phyloP scores from a whole-genome alignment of 30 jellyfish, hydroid and myxozoan genomes.

The Aurelia sp. region DNA sequence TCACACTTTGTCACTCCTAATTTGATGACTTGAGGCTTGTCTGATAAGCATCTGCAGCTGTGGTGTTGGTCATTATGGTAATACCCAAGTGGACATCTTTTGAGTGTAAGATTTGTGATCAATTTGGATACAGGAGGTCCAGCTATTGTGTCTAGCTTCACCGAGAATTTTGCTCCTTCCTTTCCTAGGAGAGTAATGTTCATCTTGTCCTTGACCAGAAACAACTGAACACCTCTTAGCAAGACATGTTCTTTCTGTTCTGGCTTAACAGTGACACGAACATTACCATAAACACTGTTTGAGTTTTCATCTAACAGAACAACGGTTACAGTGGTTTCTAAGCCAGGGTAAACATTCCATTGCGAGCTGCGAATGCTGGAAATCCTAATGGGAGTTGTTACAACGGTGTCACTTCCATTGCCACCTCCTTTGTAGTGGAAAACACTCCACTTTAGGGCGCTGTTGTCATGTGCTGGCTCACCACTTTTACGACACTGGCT shows the following conservation, averaged over 20 bases:
- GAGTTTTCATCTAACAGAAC: slow-evolving; percentile 62
- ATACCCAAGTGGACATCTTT: slow-evolving; percentile 77
- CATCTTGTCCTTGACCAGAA: slow-evolving; percentile 42
- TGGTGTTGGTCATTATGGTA: background rate
- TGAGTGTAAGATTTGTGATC: background rate
- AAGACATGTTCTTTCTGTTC: slow-evolving; percentile 7
- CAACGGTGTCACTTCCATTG: slow-evolving; percentile 55
- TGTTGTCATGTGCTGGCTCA: slow-evolving; percentile 46
- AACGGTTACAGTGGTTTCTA: slow-evolving; percentile 63
- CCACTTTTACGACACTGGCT: slow-evolving; percentile 53
- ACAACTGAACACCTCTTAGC: slow-evolving; percentile 34
- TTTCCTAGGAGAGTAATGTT: slow-evolving; percentile 47
- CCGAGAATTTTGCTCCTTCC: slow-evolving; percentile 9
- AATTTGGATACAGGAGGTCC: slow-evolving; percentile 50
- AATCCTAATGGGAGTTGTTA: slow-evolving; percentile 57
- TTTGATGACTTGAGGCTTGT: slow-evolving; percentile 8
- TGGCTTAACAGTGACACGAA: slow-evolving; percentile 30
- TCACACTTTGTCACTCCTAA: slow-evolving; percentile 65
- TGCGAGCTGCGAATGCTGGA: slow-evolving; percentile 19
- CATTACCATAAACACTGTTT: slow-evolving; percentile 56
- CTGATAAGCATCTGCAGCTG: slow-evolving; percentile 57
- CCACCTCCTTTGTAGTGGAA: slow-evolving; percentile 41
- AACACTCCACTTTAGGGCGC: slow-evolving; percentile 74
- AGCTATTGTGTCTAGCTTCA: slow-evolving; percentile 48
- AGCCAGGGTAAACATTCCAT: slow-evolving; percentile 81